Conservation (phyloP, 2,797 vertebrate species). For the Micropoecilia bifurca region DNA sequence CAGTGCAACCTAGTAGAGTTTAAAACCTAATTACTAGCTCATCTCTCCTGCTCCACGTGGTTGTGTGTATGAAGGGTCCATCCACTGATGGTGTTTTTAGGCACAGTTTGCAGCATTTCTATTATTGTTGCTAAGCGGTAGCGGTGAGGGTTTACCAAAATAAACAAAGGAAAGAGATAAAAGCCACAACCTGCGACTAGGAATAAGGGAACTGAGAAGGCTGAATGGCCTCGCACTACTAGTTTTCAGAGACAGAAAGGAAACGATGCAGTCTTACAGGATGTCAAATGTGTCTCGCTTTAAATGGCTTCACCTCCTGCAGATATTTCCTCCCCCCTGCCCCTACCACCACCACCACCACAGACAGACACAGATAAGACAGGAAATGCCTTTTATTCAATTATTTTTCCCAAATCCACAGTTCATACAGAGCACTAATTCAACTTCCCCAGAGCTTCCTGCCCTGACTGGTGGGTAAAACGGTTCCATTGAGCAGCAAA, state of each 20-base stretch:
- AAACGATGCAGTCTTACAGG: slow-evolving; percentile 32
- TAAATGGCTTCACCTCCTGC: slow-evolving; percentile 35
- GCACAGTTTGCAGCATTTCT: background rate
- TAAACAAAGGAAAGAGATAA: background rate
- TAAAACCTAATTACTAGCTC: background rate
- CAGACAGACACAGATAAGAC: slow-evolving; percentile 49
- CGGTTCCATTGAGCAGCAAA: background rate
- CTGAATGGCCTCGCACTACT: slow-evolving; percentile 23
- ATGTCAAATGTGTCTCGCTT: slow-evolving; percentile 33
- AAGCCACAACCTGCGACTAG: background rate
- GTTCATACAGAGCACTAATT: slow-evolving; percentile 42
- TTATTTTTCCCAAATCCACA: slow-evolving; percentile 49
- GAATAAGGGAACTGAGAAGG: slow-evolving; percentile 10
- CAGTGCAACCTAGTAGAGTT: background rate
- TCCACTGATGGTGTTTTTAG: background rate
- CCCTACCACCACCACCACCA: background rate
- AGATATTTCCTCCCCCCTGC: slow-evolving; percentile 28
- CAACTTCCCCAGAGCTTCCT: slow-evolving; percentile 41
- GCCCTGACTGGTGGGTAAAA: slow-evolving; percentile 38
- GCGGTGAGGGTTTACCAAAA: background rate
- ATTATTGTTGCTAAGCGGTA: background rate
- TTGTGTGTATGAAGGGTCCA: background rate
- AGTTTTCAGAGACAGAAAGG: slow-evolving; percentile 37
- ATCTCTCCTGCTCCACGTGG: background rate
- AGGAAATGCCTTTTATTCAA: slow-evolving; percentile 62